A percentile compares a stretch with the other conserved stretches of the same genome.
Conservation (phyloP, 2,113 vertebrate genomes). For the Rhineura floridana region DNA sequence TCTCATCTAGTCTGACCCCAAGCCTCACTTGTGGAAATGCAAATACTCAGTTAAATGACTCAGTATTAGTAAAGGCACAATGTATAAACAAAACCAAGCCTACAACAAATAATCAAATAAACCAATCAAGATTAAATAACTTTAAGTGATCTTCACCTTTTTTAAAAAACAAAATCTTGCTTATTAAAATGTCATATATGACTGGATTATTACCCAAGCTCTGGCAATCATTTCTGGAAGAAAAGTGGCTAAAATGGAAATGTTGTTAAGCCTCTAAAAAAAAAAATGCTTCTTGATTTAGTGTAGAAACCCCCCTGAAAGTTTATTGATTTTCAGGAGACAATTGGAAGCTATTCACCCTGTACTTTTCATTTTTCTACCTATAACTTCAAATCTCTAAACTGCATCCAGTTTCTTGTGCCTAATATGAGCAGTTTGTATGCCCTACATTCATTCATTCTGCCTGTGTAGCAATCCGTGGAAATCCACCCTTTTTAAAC, state of each 20-base stretch:
- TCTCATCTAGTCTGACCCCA: background rate
- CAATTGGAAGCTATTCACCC: background rate
- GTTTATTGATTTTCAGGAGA: background rate
- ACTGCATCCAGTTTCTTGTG: background rate
- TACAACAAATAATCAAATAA: constrained; percentile 18
- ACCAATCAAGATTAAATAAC: background rate
- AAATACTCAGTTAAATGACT: background rate
- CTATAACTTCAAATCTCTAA: background rate
- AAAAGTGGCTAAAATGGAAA: background rate
- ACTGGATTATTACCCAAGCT: background rate
- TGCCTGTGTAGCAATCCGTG: background rate
- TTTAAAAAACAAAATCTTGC: too few relatives aligned
- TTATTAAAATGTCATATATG: background rate
- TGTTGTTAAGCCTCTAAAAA: background rate
- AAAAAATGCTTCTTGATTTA: background rate
- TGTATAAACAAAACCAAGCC: background rate
- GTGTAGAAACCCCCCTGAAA: background rate
- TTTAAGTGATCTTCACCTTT: background rate
- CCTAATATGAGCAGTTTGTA: background rate
- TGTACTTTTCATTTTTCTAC: background rate
- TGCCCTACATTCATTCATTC: background rate
- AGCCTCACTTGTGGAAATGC: background rate
- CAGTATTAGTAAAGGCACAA: background rate
- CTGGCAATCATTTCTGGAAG: background rate
- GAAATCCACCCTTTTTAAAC: background rate